Conservation (phyloP, 2,888 invertebrate genomes). For the Mactromeris polynyma region DNA sequence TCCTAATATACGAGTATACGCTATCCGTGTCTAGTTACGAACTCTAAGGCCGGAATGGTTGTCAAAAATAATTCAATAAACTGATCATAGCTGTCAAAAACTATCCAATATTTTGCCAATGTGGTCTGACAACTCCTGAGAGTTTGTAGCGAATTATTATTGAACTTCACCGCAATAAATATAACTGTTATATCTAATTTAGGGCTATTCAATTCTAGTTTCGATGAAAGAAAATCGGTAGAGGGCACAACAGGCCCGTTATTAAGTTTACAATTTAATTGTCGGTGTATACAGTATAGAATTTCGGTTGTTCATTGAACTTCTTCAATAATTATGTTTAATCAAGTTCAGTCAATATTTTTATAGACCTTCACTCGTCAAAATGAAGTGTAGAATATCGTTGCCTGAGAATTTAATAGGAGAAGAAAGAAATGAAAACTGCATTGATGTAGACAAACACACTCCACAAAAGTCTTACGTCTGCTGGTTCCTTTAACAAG, state of each 20-base stretch:
- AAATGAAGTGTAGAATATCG: background rate
- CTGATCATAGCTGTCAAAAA: slow-evolving; percentile 19
- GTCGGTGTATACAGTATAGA: background rate
- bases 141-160: slow-evolving; percentile 37
- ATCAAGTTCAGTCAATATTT: background rate
- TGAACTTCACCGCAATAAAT: slow-evolving; percentile 8
- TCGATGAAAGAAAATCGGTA: background rate
- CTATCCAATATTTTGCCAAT: background rate
- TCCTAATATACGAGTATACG: background rate
- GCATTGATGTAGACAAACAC: background rate
- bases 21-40: slow-evolving; percentile 34
- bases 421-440: background rate
- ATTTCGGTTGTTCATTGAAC: background rate
- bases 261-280: slow-evolving; percentile 2
- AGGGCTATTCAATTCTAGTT: slow-evolving; percentile 26
- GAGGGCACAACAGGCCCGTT: background rate
- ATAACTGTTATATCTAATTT: background rate
- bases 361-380: background rate
- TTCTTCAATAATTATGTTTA: background rate
- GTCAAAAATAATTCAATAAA: background rate
- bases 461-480: background rate
- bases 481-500: no score
- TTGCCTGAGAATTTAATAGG: background rate
- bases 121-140: background rate
- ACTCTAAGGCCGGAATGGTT: slow-evolving; percentile 37